phyloP scores from a whole-genome alignment of 2,888 invertebrate species.

The Drosophila helvetica region DNA sequence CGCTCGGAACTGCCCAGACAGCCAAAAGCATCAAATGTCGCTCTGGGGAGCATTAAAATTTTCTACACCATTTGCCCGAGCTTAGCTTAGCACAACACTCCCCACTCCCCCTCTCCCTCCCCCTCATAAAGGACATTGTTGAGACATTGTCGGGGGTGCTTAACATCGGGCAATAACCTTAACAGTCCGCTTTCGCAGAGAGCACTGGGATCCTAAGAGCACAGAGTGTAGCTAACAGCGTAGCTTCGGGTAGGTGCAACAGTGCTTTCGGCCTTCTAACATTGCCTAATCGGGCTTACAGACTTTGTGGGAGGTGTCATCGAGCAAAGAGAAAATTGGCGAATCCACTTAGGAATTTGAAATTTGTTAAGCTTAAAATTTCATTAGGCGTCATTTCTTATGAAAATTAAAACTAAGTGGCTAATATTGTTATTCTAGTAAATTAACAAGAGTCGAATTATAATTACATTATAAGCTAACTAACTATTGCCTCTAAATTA shows the following conservation, averaged over 20 bases:
- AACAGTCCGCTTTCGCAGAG: constrained; percentile 7
- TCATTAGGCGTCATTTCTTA: background rate
- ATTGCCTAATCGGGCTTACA: background rate
- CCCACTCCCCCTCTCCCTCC: background rate
- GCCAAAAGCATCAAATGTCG: constrained; percentile 46
- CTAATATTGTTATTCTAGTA: too few species aligned
- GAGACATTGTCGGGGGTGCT: constrained; percentile 3
- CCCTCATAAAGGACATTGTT: background rate
- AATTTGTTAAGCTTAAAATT: background rate
- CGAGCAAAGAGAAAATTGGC: background rate
- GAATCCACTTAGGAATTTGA: background rate
- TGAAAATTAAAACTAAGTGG: too few species aligned
- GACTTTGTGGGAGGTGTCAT: background rate
- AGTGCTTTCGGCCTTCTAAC: background rate
- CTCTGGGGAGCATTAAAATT: constrained; percentile 72
- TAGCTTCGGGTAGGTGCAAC: background rate
- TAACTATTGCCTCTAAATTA: too few species aligned
- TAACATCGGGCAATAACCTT: constrained; percentile 43
- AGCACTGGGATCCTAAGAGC: background rate
- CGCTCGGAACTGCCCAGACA: constrained; percentile 36
- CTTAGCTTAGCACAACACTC: constrained; percentile 13
- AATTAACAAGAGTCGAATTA: too few species aligned
- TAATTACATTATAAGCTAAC: too few species aligned
- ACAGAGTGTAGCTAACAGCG: background rate
- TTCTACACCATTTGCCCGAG: constrained; percentile 67